These are phyloP conservation scores for Nothoprocta perdicaria DNA, from an alignment of 2,113 vertebrate species.

Conservation along the genomic window DNA sequence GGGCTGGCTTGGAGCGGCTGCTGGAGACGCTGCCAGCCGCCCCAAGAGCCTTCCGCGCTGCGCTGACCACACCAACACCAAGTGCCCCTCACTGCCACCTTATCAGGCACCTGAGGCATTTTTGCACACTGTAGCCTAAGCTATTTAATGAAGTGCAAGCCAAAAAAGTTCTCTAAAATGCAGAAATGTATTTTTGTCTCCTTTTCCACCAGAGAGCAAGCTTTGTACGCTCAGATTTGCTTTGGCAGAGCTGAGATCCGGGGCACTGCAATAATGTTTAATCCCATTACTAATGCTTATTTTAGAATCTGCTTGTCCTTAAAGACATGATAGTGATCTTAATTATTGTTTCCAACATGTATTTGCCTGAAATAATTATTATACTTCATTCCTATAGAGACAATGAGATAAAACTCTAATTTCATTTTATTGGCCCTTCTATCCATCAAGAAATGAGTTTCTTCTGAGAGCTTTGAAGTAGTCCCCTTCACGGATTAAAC, in stretches of 20 bases:
- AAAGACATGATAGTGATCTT: conserved; percentile 73
- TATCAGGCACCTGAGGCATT: conserved; percentile 19
- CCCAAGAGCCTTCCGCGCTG: background rate
- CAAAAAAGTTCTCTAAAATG: conserved; percentile 10
- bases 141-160: background rate
- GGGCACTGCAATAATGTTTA: conserved; percentile 63
- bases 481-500: conserved; percentile 76
- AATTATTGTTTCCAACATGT: conserved; percentile 76
- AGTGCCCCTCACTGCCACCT: conserved; percentile 20
- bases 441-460: conserved; percentile 74
- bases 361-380: conserved; percentile 79
- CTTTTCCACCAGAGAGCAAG: conserved; percentile 12
- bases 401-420: conserved; percentile 79
- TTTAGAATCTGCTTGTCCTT: conserved; percentile 76
- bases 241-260: conserved; percentile 20
- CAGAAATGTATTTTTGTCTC: conserved; percentile 3
- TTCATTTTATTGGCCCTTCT: conserved; percentile 76
- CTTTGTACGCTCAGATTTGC: background rate
- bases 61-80: conserved; percentile 22
- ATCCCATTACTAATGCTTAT: conserved; percentile 78
- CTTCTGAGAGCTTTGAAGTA: conserved; percentile 76
- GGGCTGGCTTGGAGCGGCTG: background rate
- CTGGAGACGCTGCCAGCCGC: conserved; percentile 9
- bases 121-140: background rate
- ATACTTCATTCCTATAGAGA: conserved; percentile 76